Evolutionary conservation across 2,113 vertebrate genomes (phyloP).

Genomic region (Microcebus lehilahytsara): DNA sequence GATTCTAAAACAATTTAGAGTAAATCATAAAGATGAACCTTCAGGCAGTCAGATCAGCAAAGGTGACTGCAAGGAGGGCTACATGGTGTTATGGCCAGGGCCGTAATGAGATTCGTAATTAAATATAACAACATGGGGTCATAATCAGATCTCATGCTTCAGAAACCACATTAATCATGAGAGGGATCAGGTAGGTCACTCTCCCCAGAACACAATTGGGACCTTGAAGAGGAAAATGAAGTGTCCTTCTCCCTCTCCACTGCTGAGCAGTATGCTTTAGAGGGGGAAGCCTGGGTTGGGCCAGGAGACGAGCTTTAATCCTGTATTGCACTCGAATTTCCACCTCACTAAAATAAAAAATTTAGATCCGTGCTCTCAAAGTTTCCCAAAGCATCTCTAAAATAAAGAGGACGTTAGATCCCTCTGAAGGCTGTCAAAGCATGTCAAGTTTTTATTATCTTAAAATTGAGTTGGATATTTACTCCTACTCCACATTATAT

Average conservation of each 20-base stretch:
- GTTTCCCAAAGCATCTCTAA: neutral
- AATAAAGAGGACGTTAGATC: neutral
- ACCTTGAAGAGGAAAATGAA: conserved; percentile 50
- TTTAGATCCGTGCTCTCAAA: neutral
- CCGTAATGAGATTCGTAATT: conserved; percentile 75
- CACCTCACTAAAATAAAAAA: neutral
- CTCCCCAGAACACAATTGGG: conserved; percentile 32
- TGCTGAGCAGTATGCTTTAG: neutral
- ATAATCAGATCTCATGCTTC: conserved; percentile 75
- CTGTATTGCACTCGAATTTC: neutral
- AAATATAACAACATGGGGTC: conserved; percentile 77
- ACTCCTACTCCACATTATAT: neutral
- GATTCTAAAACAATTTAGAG: conserved; percentile 78
- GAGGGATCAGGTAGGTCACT: conserved; percentile 61
- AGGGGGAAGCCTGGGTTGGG: neutral
- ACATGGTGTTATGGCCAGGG: conserved; percentile 36
- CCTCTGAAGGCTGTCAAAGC: neutral
- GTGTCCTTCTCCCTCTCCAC: neutral
- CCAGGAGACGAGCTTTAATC: neutral
- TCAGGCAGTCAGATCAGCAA: conserved; percentile 61
- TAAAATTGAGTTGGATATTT: neutral
- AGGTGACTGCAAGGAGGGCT: conserved; percentile 57
- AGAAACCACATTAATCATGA: conserved; percentile 72
- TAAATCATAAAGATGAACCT: conserved; percentile 75
- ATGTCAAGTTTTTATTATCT: neutral